phyloP scores from a whole-genome alignment of 2,113 vertebrate species.

The Pelusios castaneus region DNA sequence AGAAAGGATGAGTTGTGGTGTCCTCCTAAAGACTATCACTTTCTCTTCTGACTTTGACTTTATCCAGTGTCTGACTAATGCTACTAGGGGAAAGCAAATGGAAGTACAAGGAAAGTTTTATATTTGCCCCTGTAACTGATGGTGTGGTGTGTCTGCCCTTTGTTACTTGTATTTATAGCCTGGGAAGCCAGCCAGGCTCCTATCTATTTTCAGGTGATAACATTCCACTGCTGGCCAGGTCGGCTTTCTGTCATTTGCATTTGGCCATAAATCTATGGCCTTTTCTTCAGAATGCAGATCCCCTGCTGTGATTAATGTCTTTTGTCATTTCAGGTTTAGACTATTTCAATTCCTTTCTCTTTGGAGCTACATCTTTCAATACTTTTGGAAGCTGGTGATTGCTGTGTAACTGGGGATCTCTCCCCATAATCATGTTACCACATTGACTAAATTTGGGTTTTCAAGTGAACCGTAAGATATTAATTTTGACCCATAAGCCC shows the following conservation, averaged over 20 bases:
- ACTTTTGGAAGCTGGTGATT: background rate
- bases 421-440: background rate
- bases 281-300: background rate
- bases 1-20: background rate
- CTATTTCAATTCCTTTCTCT: background rate
- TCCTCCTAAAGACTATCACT: background rate
- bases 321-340: background rate
- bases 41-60: background rate
- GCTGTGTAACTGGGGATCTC: background rate
- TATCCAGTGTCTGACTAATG: background rate
- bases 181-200: background rate
- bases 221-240: background rate
- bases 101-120: background rate
- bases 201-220: background rate
- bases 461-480: background rate
- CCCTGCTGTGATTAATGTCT: fast-evolving
- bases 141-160: background rate
- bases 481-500: background rate
- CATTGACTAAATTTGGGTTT: background rate
- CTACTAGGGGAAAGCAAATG: background rate
- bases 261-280: background rate
- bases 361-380: background rate
- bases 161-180: background rate
- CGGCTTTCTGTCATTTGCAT: background rate
- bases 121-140: background rate